Conservation (phyloP, 2,797 vertebrate species). For the Takifugu rubripes region DNA sequence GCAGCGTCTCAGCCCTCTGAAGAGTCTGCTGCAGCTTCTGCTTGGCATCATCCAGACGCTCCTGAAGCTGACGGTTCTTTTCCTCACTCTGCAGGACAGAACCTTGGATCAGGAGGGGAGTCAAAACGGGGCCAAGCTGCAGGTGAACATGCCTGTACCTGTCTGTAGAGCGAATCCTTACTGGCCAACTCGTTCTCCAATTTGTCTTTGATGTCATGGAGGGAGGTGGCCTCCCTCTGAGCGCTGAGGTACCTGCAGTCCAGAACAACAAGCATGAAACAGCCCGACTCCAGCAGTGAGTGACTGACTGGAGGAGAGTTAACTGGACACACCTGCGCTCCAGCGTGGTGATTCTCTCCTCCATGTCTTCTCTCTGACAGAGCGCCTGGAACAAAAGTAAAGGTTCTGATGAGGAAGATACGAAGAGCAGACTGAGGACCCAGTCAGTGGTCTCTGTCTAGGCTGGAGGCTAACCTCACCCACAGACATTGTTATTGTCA, state of each 20-base stretch:
- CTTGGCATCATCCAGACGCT: slow-evolving; percentile 89
- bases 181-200: slow-evolving; percentile 89
- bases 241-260: slow-evolving; percentile 86
- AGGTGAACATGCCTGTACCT: slow-evolving; percentile 67
- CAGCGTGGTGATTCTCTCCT: slow-evolving; percentile 88
- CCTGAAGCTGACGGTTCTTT: slow-evolving; percentile 89
- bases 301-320: no score
- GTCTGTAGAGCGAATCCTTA: slow-evolving; percentile 89
- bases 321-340: slow-evolving; percentile 76
- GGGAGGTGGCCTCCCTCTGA: slow-evolving; percentile 90
- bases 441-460: slow-evolving; percentile 22
- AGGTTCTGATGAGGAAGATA: slow-evolving; percentile 13
- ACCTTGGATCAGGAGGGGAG: neutral
- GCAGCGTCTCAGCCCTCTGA: slow-evolving; percentile 88
- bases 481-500: slow-evolving; percentile 14
- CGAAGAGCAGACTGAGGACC: slow-evolving; percentile 33
- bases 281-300: neutral
- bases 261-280: neutral
- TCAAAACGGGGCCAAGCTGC: no score
- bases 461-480: no score
- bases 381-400: slow-evolving; percentile 72
- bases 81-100: slow-evolving; percentile 82
- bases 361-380: slow-evolving; percentile 91
- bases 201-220: slow-evolving; percentile 90
- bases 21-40: slow-evolving; percentile 85